phyloP scores from a whole-genome alignment of 2,888 invertebrate species.

The Aspidapion aeneum region DNA sequence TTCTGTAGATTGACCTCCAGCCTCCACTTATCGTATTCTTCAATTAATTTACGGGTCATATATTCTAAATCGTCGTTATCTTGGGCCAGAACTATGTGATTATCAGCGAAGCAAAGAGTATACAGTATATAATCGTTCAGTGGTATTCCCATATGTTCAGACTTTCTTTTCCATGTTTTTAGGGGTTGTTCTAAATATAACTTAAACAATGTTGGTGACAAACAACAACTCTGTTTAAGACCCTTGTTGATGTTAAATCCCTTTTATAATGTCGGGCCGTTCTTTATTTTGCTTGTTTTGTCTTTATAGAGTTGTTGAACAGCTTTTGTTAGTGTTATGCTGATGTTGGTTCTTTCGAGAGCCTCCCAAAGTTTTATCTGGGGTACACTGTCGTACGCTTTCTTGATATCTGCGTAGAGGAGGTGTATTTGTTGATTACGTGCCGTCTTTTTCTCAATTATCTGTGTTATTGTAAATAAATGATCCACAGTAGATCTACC shows the following conservation, averaged over 20 bases:
- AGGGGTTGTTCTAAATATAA: neutral
- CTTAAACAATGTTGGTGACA: neutral
- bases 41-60: conserved; percentile 1
- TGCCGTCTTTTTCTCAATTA: no score
- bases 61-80: neutral
- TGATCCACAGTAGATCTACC: no score
- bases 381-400: no score
- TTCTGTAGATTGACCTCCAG: neutral
- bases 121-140: neutral
- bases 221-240: neutral
- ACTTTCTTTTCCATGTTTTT: neutral
- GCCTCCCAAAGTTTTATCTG: no score
- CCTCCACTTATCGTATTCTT: conserved; percentile 2
- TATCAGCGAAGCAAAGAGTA: neutral
- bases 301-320: no score
- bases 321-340: no score
- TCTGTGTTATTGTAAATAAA: no score
- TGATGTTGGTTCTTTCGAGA: no score
- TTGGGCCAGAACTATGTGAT: conserved; percentile 1
- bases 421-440: no score
- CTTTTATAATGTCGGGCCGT: neutral
- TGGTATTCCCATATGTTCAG: neutral
- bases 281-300: neutral
- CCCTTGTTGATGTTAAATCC: neutral
- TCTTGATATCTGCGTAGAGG: no score